These are phyloP conservation scores for Diorhabda sublineata DNA, from an alignment of 1,140 invertebrate genomes.

Conservation along the genomic window DNA sequence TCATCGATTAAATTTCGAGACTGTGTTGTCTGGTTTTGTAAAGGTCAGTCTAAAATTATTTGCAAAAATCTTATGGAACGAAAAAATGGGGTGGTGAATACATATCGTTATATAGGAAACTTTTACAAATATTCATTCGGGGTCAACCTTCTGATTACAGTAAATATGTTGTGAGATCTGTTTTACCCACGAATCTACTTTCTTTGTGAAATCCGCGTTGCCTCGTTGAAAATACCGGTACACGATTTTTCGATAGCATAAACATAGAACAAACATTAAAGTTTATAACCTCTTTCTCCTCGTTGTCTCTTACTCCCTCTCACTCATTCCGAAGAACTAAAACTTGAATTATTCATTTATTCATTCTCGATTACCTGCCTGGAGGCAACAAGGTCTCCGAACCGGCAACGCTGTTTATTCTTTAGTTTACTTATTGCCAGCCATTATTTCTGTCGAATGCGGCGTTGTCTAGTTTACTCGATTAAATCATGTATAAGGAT, in stretches of 20 bases:
- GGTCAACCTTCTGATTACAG: not conserved
- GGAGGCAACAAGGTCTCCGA: not conserved
- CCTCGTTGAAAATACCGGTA: not conserved
- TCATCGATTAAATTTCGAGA: too few relatives aligned
- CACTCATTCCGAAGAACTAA: not conserved
- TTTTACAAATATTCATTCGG: not conserved
- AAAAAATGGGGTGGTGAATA: too few relatives aligned
- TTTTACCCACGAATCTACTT: not conserved
- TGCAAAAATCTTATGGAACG: too few relatives aligned
- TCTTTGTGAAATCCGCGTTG: not conserved
- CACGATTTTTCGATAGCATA: not conserved
- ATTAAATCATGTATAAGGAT: not conserved
- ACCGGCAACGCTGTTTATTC: not conserved
- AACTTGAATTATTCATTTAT: not conserved
- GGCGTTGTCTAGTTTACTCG: not conserved
- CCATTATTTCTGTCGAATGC: not conserved
- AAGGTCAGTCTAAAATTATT: too few relatives aligned
- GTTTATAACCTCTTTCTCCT: not conserved
- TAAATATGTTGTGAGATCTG: not conserved
- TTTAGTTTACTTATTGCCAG: not conserved
- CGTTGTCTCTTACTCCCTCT: not conserved
- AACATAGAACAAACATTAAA: constrained; percentile 3
- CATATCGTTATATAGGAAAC: not conserved
- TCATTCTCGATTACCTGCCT: constrained; percentile 1
- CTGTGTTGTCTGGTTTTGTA: too few relatives aligned